These are phyloP conservation scores for Monomorium pharaonis DNA, from an alignment of 1,140 invertebrate genomes.

Conservation along the genomic window DNA sequence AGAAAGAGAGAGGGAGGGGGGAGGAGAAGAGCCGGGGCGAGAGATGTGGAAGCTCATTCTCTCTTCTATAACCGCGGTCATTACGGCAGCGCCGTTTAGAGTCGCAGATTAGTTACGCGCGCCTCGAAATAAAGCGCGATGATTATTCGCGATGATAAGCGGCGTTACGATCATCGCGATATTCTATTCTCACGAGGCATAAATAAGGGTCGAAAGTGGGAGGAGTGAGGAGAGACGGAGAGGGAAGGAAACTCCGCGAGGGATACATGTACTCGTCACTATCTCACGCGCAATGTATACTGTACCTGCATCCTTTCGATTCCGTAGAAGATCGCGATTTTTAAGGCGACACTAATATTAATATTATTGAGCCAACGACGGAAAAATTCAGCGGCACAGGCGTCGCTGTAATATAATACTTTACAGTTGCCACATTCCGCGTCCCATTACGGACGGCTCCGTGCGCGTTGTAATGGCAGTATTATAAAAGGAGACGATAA, in stretches of 20 bases:
- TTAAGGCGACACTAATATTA: neutral
- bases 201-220: conserved; percentile 8
- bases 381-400: neutral
- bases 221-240: too few relatives aligned
- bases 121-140: conserved; percentile 52
- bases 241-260: neutral
- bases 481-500: conserved; percentile 56
- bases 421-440: conserved; percentile 48
- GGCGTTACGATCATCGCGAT: conserved; percentile 11
- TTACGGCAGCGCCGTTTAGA: conserved; percentile 54
- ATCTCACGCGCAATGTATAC: neutral
- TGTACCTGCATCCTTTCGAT: neutral
- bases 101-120: conserved; percentile 55
- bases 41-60: conserved; percentile 42
- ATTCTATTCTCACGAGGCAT: conserved; percentile 14
- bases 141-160: conserved; percentile 56
- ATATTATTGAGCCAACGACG: neutral
- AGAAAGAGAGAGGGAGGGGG: too few relatives aligned
- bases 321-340: neutral
- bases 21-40: conserved; percentile 4
- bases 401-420: conserved; percentile 36
- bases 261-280: neutral
- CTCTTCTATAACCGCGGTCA: conserved; percentile 45
- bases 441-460: conserved; percentile 9
- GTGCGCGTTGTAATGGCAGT: conserved; percentile 45